These are phyloP conservation scores for Copsychus sechellarum DNA, from an alignment of 2,113 vertebrate species.

Conservation along the genomic window DNA sequence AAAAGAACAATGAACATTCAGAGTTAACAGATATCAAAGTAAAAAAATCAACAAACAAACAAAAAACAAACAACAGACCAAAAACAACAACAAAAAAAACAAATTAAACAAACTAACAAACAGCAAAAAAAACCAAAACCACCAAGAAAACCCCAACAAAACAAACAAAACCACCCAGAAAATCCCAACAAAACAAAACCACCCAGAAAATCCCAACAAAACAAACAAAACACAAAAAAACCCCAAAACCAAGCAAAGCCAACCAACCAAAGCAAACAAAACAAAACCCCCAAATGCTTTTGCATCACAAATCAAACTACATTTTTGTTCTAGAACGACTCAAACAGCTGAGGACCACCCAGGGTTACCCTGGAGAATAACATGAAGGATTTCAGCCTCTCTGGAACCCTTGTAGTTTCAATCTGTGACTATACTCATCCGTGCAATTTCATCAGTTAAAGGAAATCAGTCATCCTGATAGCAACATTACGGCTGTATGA, in stretches of 20 bases:
- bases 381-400: neutral
- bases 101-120: neutral
- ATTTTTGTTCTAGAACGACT: neutral
- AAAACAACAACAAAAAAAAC: neutral
- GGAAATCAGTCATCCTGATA: neutral
- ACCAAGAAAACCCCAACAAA: neutral
- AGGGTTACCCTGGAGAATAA: neutral
- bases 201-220: neutral
- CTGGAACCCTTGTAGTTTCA: neutral
- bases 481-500: neutral
- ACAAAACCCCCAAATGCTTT: neutral
- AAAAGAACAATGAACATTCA: neutral
- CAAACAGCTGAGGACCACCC: neutral
- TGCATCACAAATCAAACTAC: neutral
- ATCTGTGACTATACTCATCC: neutral
- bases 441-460: neutral
- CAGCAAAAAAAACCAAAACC: neutral
- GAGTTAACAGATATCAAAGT: neutral
- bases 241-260: neutral
- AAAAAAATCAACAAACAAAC: neutral
- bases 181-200: neutral
- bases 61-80: neutral
- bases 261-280: neutral
- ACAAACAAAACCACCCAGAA: neutral
- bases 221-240: neutral